phyloP scores from a whole-genome alignment of 2,888 invertebrate species.

The Ophioninae sp. region DNA sequence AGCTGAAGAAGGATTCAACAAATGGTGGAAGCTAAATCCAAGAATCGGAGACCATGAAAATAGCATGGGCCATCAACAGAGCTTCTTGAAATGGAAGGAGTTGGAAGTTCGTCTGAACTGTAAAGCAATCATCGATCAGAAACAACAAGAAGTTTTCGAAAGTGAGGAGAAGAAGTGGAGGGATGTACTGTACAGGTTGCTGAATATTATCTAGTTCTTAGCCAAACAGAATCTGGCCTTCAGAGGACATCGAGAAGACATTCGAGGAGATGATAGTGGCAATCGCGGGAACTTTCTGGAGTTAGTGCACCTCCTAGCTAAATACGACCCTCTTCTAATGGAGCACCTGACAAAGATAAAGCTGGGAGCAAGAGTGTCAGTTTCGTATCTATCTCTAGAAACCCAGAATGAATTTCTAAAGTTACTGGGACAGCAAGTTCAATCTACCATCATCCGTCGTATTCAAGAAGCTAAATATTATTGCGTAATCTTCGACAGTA shows the following conservation, averaged over 20 bases:
- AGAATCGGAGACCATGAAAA: not conserved
- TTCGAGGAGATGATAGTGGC: not conserved
- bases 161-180: not conserved
- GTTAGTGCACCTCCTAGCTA: conserved; percentile 56
- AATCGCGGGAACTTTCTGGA: conserved; percentile 56
- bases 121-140: conserved; percentile 57
- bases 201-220: not conserved
- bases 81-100: conserved; percentile 56
- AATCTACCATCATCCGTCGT: conserved; percentile 25
- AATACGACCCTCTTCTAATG: conserved; percentile 61
- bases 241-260: not conserved
- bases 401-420: conserved; percentile 56
- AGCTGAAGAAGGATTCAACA: conserved; percentile 6
- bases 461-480: conserved; percentile 39
- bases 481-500: conserved; percentile 45
- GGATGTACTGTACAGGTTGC: not conserved
- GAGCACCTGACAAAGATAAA: conserved; percentile 57
- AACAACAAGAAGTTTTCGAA: conserved; percentile 56
- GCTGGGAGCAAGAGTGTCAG: conserved; percentile 36
- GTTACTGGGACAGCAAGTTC: conserved; percentile 41
- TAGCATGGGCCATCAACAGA: not conserved
- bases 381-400: conserved; percentile 59
- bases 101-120: conserved; percentile 55
- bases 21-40: conserved; percentile 5
- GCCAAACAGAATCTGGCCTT: conserved; percentile 2